Conservation (phyloP, 2,113 vertebrate species). For the Rhizomys pruinosus region DNA sequence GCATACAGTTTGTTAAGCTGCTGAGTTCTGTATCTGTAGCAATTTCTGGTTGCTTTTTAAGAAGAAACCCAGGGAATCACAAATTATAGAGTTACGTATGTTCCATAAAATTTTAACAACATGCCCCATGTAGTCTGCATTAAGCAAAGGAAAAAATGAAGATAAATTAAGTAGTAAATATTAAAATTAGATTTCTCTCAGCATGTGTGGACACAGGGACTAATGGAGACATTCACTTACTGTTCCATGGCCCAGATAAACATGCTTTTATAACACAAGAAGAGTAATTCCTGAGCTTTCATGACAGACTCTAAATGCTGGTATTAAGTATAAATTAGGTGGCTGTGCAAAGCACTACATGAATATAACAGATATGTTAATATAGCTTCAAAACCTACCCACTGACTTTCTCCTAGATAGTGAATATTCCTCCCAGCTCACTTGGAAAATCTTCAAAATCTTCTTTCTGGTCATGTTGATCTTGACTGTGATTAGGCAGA, state of each 20-base stretch:
- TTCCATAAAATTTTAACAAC: constrained; percentile 22
- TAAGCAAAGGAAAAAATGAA: constrained; percentile 44
- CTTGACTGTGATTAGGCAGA: background rate
- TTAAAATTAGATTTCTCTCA: constrained; percentile 17
- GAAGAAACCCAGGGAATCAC: background rate
- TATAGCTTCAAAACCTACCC: background rate
- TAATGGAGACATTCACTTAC: background rate
- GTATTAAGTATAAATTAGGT: background rate
- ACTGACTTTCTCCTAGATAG: background rate
- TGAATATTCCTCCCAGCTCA: background rate
- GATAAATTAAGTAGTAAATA: constrained; percentile 40
- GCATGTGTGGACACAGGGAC: background rate
- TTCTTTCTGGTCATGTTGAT: background rate
- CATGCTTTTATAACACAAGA: background rate
- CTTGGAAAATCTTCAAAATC: background rate
- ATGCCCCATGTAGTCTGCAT: background rate
- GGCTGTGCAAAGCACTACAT: background rate
- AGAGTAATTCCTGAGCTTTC: background rate
- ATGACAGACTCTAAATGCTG: background rate
- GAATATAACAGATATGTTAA: background rate
- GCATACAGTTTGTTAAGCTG: background rate
- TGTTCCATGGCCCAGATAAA: background rate
- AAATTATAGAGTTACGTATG: background rate
- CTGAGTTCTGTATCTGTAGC: background rate
- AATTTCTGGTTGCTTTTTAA: constrained; percentile 55